Conservation (phyloP, 2,113 vertebrate genomes). For the Pipa parva region DNA sequence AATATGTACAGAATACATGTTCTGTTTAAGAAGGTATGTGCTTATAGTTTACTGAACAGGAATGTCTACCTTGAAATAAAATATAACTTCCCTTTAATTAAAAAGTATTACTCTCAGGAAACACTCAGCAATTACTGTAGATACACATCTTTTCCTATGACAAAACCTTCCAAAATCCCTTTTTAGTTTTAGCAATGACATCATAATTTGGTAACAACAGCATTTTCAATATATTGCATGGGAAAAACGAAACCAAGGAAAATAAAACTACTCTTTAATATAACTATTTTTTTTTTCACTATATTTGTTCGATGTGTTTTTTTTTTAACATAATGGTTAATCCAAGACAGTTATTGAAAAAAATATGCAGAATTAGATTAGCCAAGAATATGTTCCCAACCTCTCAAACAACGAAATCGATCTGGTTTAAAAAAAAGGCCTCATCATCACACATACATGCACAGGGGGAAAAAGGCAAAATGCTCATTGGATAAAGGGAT, state of each 20-base stretch:
- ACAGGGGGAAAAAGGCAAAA: conserved; percentile 31
- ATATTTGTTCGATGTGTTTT: not conserved
- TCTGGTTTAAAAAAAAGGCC: conserved; percentile 25
- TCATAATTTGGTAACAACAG: not conserved
- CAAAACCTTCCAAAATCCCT: not conserved
- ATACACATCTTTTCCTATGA: not conserved
- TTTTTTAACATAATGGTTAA: conserved; percentile 28
- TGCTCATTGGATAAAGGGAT: conserved; percentile 26
- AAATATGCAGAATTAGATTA: conserved; percentile 24
- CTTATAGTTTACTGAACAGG: not conserved
- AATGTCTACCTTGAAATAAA: not conserved
- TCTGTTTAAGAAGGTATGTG: too few relatives aligned
- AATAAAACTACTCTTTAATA: conserved; percentile 39
- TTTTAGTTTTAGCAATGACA: not conserved
- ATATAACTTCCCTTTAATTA: not conserved
- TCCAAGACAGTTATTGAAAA: not conserved
- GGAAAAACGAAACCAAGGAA: conserved; percentile 28
- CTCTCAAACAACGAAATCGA: conserved; percentile 33
- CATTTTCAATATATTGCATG: not conserved
- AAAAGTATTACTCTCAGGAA: conserved; percentile 3
- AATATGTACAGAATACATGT: too few relatives aligned
- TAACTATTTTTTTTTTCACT: conserved; percentile 29
- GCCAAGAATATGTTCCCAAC: conserved; percentile 36
- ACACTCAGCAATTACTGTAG: conserved; percentile 1
- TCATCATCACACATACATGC: conserved; percentile 29